Base-by-base conservation (phyloP, 1,140 invertebrate genomes). In the Theocolax elegans region DNA sequence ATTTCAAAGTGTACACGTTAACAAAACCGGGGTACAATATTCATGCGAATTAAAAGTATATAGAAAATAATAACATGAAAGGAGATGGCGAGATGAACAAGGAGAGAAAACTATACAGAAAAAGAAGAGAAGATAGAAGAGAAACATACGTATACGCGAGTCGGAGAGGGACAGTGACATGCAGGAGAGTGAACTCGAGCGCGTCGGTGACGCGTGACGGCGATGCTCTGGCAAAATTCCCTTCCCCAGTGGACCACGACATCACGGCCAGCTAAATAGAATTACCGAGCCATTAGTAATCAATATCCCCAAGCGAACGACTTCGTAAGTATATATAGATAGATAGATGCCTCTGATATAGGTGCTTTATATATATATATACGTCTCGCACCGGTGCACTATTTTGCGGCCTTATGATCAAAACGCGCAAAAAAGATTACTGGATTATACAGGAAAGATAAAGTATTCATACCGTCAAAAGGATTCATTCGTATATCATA, bases 251-350 rank as follows among this genome's bases (percentile, higher is more conserved):
- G 69, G 62, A 71, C 69, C 62, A 56, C 60, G 68, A 71, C 62
- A 71, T 71, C 62, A 71, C 69, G 69, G 60, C 44, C 21, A 66
- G 62, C 62, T 71, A 66, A 71, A 71, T 71, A 58, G 60, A 71
- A 71, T 71, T 71, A 71, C 69, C 44, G 44, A 71, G 69, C 69
- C 62, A 71, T 71, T 71, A 65, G 69, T 71, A 71, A 71, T 71
- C 69, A 71, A 71, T 70, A 70, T 70, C 67, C 59, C 67, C 67
- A 29, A 70, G 67, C 54, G 46, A 48, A 48, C 46, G 46, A 48
- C 17, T 48, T 4, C 46, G 4, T 21, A 48, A 48, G 46, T 21
- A 44, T 44, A 60, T 44, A 44, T 60, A 17, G 35, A 48, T 60
- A 46, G 19, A 51, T 60, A 51, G 4, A n/a, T 25, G 15, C 19